Evolutionary conservation across 2,888 invertebrate genomes (phyloP), one percentile per base, ranked within the genome.

Genomic region (Tetragonula carbonaria): DNA sequence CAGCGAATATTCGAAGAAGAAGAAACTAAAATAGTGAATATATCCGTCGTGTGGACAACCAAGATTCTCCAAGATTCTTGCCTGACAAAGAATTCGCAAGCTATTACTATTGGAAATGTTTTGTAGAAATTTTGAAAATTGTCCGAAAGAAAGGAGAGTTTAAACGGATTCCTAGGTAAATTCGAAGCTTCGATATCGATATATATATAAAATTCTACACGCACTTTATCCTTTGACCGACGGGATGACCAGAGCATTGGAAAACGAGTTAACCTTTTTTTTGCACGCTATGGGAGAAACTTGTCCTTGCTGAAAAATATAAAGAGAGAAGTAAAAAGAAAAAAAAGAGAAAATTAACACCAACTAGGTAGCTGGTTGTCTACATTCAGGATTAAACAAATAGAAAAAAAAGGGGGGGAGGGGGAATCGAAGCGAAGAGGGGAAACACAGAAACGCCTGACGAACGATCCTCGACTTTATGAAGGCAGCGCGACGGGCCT

Each of bases 401-500:
- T 8, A 2, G 1, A 11, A 16, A 33, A 33, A 33, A 28, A 28
- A 0, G 23, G 28, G 28, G 13, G n/a, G 13, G 18, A 3, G 11
- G 1, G 13, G 73, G 23, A 23, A 23, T 23, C 23, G 23, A 62
- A 73, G 21, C 6, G 55, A 28, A 51, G 50, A 53, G n/a, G 5
- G 14, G n/a, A 33, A 23, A 23, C 23, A 33, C 33, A 33, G 11
- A 21, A 38, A 45, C 16, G 68, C 66, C 57, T 76, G 66, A 45
- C 85, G 62, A 62, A 59, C 78, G 78, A 78, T 57, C 66, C 62
- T 77, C 76, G 73, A 74, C 68, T 63, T 53, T 70, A 8, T 45
- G 51, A 65, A 68, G 59, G 79, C 59, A 77, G 80, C 88, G 80
- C 82, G 77, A 79, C 62, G 80, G 76, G 80, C 75, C 71, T 88